These are phyloP conservation scores for Drosophila recens DNA, from an alignment of 2,888 invertebrate genomes.

Conservation along the genomic window DNA sequence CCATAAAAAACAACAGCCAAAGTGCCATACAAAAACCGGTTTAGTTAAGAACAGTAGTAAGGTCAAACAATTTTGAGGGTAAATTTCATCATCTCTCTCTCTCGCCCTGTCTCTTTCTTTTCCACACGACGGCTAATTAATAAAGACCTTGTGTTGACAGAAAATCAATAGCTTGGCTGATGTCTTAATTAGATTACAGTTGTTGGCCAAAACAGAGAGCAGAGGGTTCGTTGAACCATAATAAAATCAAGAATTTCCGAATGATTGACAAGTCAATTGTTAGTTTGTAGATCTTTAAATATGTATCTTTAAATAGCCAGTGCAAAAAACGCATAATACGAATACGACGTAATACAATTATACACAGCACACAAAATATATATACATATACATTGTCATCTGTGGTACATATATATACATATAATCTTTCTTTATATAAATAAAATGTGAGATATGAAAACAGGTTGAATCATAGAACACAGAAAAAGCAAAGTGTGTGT, in stretches of 20 bases:
- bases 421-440: constrained; percentile 22
- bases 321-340: constrained; percentile 60
- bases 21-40: constrained; percentile 1
- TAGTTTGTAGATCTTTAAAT: constrained; percentile 40
- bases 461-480: constrained; percentile 7
- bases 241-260: neutral
- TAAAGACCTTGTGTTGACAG: constrained; percentile 1
- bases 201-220: neutral
- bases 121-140: neutral
- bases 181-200: constrained; percentile 12
- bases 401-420: constrained; percentile 14
- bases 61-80: neutral
- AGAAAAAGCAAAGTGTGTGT: neutral
- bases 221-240: too few species aligned
- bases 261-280: constrained; percentile 18
- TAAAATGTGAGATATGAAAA: constrained; percentile 33
- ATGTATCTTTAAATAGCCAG: constrained; percentile 34
- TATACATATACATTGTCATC: constrained; percentile 5
- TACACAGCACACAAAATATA: constrained; percentile 26
- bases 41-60: neutral
- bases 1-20: neutral
- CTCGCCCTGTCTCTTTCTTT: neutral
- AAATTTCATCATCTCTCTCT: neutral
- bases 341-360: constrained; percentile 47
- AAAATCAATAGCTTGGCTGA: constrained; percentile 6